phyloP scores from a whole-genome alignment of 2,888 invertebrate species.

The Drosophila emarginata region DNA sequence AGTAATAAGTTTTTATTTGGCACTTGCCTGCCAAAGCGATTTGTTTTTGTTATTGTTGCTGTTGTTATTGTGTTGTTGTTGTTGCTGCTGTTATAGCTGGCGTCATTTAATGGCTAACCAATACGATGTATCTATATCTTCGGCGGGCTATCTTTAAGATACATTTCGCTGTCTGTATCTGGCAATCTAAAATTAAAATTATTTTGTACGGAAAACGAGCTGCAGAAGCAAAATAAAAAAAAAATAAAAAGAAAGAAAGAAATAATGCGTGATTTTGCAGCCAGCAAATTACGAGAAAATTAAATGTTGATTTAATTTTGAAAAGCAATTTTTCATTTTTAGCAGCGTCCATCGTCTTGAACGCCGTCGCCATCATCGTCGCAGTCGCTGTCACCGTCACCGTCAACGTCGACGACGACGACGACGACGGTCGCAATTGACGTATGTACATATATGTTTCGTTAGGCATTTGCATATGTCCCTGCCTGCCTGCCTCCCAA shows the following conservation, averaged over 20 bases:
- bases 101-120: constrained; percentile 79
- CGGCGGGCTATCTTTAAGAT: constrained; percentile 29
- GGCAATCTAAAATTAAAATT: constrained; percentile 71
- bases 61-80: constrained; percentile 32
- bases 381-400: neutral
- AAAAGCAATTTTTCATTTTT: constrained; percentile 78
- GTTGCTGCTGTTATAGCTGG: constrained; percentile 42
- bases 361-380: constrained; percentile 19
- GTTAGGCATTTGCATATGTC: constrained; percentile 67
- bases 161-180: constrained; percentile 64
- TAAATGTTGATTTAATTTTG: constrained; percentile 77
- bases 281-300: constrained; percentile 77
- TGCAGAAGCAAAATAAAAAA: constrained; percentile 1
- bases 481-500: neutral
- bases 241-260: neutral
- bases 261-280: constrained; percentile 6
- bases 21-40: constrained; percentile 71
- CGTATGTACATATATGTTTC: constrained; percentile 61
- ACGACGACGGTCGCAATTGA: constrained; percentile 54
- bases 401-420: constrained; percentile 28
- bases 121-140: constrained; percentile 61
- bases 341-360: constrained; percentile 37
- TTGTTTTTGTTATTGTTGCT: constrained; percentile 37
- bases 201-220: constrained; percentile 72
- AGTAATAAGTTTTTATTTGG: constrained; percentile 78